Conservation (phyloP, 1,140 invertebrate species). For the Ceratosolen solmsi region DNA sequence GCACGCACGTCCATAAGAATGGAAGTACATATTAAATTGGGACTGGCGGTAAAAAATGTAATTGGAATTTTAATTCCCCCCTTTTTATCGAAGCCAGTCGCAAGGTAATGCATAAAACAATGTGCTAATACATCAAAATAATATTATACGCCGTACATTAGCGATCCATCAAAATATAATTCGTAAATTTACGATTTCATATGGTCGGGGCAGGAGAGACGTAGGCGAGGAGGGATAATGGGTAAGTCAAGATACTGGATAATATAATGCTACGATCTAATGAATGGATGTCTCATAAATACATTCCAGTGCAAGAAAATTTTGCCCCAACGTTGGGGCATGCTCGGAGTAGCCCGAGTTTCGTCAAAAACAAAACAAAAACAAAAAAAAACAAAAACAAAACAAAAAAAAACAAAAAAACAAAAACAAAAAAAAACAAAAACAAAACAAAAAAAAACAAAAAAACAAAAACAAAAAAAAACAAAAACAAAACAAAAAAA, state of each 20-base stretch:
- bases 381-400: not conserved
- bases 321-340: not conserved
- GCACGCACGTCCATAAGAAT: no score
- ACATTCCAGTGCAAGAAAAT: not conserved
- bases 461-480: no score
- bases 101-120: no score
- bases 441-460: not conserved
- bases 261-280: not conserved
- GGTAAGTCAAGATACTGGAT: not conserved
- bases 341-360: not conserved
- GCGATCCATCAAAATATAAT: no score
- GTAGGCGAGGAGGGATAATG: not conserved
- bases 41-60: no score
- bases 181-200: not conserved
- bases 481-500: no score
- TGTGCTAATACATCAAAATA: no score
- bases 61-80: no score
- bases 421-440: not conserved
- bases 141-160: no score
- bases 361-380: no score
- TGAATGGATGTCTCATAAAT: not conserved
- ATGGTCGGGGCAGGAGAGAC: not conserved
- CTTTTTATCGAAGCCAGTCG: no score
- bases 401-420: not conserved
- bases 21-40: no score